Evolutionary conservation across 2,113 vertebrate species (phyloP).

Genomic region (Lethenteron camtschaticum): DNA sequence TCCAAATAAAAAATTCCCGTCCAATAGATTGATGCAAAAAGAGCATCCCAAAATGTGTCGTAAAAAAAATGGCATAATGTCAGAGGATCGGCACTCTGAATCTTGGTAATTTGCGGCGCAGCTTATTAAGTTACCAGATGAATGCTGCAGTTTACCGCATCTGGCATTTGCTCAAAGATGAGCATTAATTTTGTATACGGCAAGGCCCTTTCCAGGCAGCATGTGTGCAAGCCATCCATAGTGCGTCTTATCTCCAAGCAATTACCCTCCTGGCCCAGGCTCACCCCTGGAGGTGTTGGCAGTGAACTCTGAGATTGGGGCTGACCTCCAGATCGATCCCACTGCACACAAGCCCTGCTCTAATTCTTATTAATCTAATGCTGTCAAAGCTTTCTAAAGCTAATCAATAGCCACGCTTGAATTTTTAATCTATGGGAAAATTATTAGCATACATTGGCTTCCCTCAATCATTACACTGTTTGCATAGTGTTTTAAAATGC

Average conservation of each 20-base stretch:
- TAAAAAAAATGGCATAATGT: too few relatives aligned
- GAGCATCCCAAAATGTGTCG: too few relatives aligned
- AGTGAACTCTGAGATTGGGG: slow-evolving; percentile 5
- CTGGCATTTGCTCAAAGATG: too few relatives aligned
- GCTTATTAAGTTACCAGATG: too few relatives aligned
- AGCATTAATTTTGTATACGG: too few relatives aligned
- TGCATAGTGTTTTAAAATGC: too few relatives aligned
- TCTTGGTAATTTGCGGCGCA: too few relatives aligned
- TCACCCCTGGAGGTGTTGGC: slow-evolving; percentile 4
- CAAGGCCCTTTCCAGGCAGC: too few relatives aligned
- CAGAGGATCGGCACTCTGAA: too few relatives aligned
- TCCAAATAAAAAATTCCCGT: too few relatives aligned
- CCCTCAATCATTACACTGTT: not conserved
- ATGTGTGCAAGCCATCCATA: not conserved
- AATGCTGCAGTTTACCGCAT: too few relatives aligned
- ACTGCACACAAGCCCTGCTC: slow-evolving; percentile 5
- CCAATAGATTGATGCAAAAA: too few relatives aligned
- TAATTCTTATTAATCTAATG: slow-evolving; percentile 6
- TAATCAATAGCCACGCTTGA: slow-evolving; percentile 4
- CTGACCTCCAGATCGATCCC: slow-evolving; percentile 4
- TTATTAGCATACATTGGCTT: slow-evolving; percentile 1
- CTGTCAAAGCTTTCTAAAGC: slow-evolving; percentile 5
- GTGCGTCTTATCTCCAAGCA: slow-evolving; percentile 4
- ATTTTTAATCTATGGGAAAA: not conserved
- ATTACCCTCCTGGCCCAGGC: slow-evolving; percentile 1